Evolutionary conservation across 92 coral and sea anemone genomes (phyloP).

Genomic region (Palythoa grandiflora): DNA sequence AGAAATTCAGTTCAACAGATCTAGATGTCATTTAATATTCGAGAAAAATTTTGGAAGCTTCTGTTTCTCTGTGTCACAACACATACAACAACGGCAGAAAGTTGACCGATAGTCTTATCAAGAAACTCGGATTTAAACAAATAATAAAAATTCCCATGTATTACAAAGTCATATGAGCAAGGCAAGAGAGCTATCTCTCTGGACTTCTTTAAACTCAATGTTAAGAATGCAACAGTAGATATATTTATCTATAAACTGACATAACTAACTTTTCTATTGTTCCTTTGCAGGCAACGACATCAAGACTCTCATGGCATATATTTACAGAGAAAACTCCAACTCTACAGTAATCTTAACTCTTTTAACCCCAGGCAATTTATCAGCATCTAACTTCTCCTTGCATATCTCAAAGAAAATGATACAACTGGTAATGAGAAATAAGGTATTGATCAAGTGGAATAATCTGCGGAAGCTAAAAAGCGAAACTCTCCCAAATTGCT

Average conservation of each 20-base stretch:
- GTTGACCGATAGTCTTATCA: constrained; percentile 20
- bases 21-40: neutral
- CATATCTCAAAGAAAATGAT: no score
- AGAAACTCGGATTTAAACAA: constrained; percentile 30
- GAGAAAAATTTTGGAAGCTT: neutral
- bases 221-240: neutral
- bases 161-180: neutral
- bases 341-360: no score
- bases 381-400: no score
- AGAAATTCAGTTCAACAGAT: neutral
- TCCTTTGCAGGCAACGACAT: neutral
- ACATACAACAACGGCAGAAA: constrained; percentile 39
- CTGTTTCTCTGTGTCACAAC: constrained; percentile 34
- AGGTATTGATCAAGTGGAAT: no score
- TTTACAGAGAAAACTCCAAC: no score
- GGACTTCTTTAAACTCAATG: no score
- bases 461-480: no score
- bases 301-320: no score
- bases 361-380: no score
- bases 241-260: no score
- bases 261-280: neutral
- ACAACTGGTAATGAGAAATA: no score
- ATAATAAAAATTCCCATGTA: neutral
- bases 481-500: no score
- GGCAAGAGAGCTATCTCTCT: neutral